phyloP scores from a whole-genome alignment of 1,140 invertebrate species.

The Formica exsecta region DNA sequence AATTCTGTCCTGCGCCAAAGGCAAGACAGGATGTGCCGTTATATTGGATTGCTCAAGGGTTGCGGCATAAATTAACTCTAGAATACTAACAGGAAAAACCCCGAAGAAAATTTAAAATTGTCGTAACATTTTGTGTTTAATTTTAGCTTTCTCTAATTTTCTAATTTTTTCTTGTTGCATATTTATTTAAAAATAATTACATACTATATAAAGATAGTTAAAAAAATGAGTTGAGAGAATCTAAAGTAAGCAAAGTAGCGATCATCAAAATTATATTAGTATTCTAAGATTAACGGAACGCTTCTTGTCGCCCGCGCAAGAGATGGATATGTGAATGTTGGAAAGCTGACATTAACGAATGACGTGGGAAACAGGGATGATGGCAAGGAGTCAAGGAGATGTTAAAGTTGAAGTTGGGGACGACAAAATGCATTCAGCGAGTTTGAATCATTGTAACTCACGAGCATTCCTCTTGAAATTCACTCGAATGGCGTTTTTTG shows the following conservation, averaged over 20 bases:
- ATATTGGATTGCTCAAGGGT: constrained; percentile 61
- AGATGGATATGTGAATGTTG: constrained; percentile 20
- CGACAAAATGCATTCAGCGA: constrained; percentile 23
- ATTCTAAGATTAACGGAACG: not conserved
- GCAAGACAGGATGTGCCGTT: constrained; percentile 21
- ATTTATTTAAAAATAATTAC: too few relatives aligned
- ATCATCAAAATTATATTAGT: too few relatives aligned
- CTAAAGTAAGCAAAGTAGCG: too few relatives aligned
- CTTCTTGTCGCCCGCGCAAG: constrained; percentile 14
- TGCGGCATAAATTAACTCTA: constrained; percentile 62
- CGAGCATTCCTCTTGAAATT: constrained; percentile 19
- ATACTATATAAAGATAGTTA: too few relatives aligned
- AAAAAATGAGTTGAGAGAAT: too few relatives aligned
- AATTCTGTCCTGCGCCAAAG: constrained; percentile 26
- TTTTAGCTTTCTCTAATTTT: too few relatives aligned
- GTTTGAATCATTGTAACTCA: not conserved
- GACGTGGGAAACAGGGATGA: constrained; percentile 32
- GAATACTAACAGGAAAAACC: too few relatives aligned
- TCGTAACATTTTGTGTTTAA: too few relatives aligned
- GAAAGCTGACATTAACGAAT: constrained; percentile 43
- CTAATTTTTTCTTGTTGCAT: too few relatives aligned
- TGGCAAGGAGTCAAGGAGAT: constrained; percentile 42
- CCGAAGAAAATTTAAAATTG: too few relatives aligned
- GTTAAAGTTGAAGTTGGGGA: constrained; percentile 34
- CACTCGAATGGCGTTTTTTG: not conserved